Base-by-base conservation (phyloP, 1,140 invertebrate species). In the Gryllus bimaculatus region DNA sequence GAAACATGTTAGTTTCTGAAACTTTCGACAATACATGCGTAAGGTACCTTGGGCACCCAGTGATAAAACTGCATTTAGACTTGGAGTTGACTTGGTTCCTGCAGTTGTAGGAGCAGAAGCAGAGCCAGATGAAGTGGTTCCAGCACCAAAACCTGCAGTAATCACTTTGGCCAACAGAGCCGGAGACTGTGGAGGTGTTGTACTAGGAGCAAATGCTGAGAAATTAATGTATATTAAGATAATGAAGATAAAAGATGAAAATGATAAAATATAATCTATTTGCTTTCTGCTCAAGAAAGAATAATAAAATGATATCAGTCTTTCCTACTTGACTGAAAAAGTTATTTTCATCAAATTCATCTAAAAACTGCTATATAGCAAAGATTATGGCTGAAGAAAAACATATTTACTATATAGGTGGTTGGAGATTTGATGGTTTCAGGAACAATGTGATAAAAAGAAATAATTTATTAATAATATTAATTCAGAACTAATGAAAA, bases 41-140 rank as follows among this genome's bases (percentile, higher is more conserved):
- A 18, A 66, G 54, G 86, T 87, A 87, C 86, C 86, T 87, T 87
- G 86, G 75, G 86, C 84, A 80, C 83, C 83, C 82, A 87, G 86
- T 80, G 86, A 84, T 81, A 87, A 81, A 75, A 84, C 86, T 80
- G 86, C 83, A 77, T 85, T 83, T 78, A 87, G 82, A 84, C 84
- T 86, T 76, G 87, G 82, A 15, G 83, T 79, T 76, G 80, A 80
- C 80, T 81, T 81, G 18, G 10, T 66, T 10, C 54, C 54, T 39
- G 26, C 26, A 39, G 26, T 39, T 39, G 26, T 2, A 39, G 26
- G 26, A 39, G 26, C 26, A 39, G 26, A 39, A 39, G 26, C 26
- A 21, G 80, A 81, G 21, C 76, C 47, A 75, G 81, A 77, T 39
- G 77, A 77, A n/a, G 48, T 20, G 75, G 39, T 8, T 49, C 81